These are phyloP conservation scores for Pagrus major DNA, from an alignment of 2,113 vertebrate genomes.

Conservation along the genomic window DNA sequence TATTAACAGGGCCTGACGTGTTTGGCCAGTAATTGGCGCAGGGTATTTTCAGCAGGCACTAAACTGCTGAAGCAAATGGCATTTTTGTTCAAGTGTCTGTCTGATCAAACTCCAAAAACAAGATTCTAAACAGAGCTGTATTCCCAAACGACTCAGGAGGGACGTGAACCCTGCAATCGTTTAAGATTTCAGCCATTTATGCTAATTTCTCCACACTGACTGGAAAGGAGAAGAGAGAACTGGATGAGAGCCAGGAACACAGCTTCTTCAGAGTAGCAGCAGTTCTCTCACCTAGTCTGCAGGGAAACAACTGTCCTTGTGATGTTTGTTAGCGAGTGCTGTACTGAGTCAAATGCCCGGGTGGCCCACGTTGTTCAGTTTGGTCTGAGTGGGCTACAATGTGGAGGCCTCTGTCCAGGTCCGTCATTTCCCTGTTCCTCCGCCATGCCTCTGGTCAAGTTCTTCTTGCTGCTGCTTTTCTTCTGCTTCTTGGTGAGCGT, in stretches of 20 bases:
- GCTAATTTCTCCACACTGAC: neutral
- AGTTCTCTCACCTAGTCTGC: slow-evolving; percentile 5
- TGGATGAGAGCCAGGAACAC: slow-evolving; percentile 35
- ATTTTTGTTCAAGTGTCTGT: neutral
- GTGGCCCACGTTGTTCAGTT: slow-evolving; percentile 16
- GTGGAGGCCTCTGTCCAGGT: slow-evolving; percentile 33
- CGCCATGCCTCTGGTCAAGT: slow-evolving; percentile 44
- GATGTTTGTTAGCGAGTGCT: slow-evolving; percentile 29
- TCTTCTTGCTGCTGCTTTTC: slow-evolving; percentile 11
- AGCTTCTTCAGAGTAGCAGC: slow-evolving; percentile 11
- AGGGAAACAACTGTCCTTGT: slow-evolving; percentile 44
- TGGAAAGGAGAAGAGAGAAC: slow-evolving; percentile 27
- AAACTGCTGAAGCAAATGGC: neutral
- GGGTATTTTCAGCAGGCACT: neutral
- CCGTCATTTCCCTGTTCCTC: slow-evolving; percentile 35
- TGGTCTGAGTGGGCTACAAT: slow-evolving; percentile 58
- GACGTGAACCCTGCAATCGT: slow-evolving; percentile 6
- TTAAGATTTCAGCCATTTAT: slow-evolving; percentile 16
- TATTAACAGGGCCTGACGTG: neutral
- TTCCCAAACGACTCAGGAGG: neutral
- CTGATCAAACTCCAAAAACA: neutral
- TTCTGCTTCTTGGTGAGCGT: slow-evolving; percentile 15
- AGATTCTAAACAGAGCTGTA: neutral
- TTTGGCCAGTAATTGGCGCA: neutral
- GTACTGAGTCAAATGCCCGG: slow-evolving; percentile 35